Base-by-base conservation (phyloP, 2,113 vertebrate species). In the Etheostoma spectabile region DNA sequence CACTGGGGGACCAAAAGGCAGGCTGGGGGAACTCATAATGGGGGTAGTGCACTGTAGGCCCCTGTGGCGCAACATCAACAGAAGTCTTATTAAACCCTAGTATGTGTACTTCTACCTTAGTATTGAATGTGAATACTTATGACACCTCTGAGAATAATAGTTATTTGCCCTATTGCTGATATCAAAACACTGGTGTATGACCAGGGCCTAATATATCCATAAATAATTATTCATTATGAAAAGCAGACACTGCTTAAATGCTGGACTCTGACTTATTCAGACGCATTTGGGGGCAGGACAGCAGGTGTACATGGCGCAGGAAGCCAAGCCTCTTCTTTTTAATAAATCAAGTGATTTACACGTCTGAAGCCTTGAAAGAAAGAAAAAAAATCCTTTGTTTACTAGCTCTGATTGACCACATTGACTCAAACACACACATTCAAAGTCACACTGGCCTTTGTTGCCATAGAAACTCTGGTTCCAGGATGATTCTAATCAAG, bases 401-500 rank as follows among this genome's bases (percentile, higher is more conserved):
- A 89, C 81, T 30, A 69, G 56, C 64, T 61, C 22, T 76, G 71
- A 84, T 55, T 81, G 63, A 80, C 72, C 73, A 75, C 72, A 74
- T 12, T 42, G 79, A 57, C 73, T 63, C 74, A 80, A 19, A 51
- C 73, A 77, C 55, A 55, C 69, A 57, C 5, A 19, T 61, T 18
- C 53, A 56, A 51, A 68, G 2, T 53, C 71, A 64, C 73, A 63
- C 68, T 30, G 82, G 85, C 86, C 82, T 91, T 82, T 2, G 93
- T 94, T 93, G 87, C 93, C 89, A 92, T 94, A 85, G 92, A 78
- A 93, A 93, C 93, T 82, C 85, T 74, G 77, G 46, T 72, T 87
- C 77, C 55, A 80, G 83, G 73, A 82, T 71, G 84, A 90, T 88
- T 90, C 66, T 55, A 74, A 93, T 91, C 79, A 82, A 78, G 77